Conservation (phyloP, 2,113 vertebrate species). For the Leptosomus discolor region DNA sequence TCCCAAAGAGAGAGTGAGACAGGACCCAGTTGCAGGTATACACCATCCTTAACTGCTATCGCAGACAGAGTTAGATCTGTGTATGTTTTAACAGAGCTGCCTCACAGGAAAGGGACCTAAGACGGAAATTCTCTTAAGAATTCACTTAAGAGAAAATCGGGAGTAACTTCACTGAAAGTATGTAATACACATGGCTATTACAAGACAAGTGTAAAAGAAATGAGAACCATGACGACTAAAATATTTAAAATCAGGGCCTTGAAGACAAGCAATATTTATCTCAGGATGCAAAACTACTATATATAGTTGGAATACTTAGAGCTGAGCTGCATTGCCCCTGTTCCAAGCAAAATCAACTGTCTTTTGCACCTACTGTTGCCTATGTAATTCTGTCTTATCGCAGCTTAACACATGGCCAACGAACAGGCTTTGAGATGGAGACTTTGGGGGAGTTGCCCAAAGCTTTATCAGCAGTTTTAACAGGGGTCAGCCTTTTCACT, state of each 20-base stretch:
- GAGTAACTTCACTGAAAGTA: background rate
- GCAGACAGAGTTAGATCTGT: background rate
- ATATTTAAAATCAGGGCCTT: background rate
- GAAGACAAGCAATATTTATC: background rate
- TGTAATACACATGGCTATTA: background rate
- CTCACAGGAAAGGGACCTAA: background rate
- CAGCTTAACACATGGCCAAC: background rate
- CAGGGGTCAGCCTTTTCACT: background rate
- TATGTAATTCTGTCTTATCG: background rate
- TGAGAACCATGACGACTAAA: background rate
- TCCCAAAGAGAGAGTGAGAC: background rate
- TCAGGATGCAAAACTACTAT: background rate
- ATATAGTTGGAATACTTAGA: background rate
- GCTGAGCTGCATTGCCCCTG: background rate
- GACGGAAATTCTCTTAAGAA: background rate
- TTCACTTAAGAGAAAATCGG: background rate
- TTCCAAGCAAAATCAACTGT: background rate
- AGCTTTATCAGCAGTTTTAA: background rate
- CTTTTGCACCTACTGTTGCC: background rate
- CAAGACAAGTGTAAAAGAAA: background rate
- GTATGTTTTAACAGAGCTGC: background rate
- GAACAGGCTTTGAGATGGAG: background rate
- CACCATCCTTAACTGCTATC: background rate
- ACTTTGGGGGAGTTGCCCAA: background rate
- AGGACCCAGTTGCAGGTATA: background rate